Conservation (phyloP, 2,113 vertebrate genomes). For the Chamaetylas fuelleborni region DNA sequence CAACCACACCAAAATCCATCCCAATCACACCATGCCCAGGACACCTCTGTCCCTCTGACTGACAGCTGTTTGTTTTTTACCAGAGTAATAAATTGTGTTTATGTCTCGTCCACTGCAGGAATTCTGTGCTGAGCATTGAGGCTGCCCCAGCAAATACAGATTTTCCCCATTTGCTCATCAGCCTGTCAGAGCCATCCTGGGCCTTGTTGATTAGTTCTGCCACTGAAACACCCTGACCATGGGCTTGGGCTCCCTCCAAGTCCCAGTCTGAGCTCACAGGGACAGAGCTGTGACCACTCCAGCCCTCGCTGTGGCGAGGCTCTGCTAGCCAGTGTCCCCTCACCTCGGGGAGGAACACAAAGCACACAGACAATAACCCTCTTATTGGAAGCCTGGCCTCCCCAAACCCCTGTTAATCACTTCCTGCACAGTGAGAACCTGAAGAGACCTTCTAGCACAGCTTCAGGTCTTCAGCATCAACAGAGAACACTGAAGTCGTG, state of each 20-base stretch:
- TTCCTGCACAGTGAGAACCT: neutral
- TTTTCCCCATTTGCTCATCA: neutral
- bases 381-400: neutral
- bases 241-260: neutral
- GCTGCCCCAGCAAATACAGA: neutral
- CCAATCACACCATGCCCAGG: accelerated
- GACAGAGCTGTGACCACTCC: neutral
- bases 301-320: neutral
- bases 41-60: neutral
- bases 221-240: neutral
- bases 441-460: neutral
- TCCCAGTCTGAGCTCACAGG: neutral
- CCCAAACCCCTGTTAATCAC: neutral
- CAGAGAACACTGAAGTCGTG: neutral
- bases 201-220: neutral
- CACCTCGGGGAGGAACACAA: neutral
- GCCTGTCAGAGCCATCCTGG: neutral
- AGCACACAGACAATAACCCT: neutral
- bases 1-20: neutral
- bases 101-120: neutral
- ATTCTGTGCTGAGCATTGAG: neutral
- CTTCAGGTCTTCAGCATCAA: neutral
- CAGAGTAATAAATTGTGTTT: neutral
- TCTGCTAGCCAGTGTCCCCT: neutral
- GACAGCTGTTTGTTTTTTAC: neutral